phyloP scores from a whole-genome alignment of 2,888 invertebrate genomes.

The Clistopyga incitator region DNA sequence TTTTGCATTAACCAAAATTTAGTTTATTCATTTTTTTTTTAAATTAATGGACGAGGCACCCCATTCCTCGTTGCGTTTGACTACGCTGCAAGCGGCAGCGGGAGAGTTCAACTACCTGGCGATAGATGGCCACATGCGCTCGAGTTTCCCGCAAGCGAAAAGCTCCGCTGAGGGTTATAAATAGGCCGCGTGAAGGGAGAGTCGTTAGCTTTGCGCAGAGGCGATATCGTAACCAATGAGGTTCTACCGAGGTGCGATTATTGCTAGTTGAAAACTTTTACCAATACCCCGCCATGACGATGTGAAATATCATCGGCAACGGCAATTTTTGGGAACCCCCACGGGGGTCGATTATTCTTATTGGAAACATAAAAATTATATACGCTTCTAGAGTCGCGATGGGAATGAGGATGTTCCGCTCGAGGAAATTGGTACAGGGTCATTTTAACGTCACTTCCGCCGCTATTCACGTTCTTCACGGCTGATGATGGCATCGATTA shows the following conservation, averaged over 20 bases:
- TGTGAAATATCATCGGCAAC: constrained; percentile 94
- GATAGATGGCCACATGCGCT: constrained; percentile 33
- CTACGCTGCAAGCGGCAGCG: not conserved
- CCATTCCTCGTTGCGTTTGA: not conserved
- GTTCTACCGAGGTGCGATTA: constrained; percentile 94
- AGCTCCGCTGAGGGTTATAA: not conserved
- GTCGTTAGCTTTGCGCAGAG: constrained; percentile 94
- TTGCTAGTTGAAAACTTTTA: constrained; percentile 97
- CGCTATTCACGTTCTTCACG: constrained; percentile 9
- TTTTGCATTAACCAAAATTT: no score
- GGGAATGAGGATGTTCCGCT: constrained; percentile 29
- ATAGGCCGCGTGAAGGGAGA: constrained; percentile 87
- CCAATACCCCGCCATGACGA: constrained; percentile 95
- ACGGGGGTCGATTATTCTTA: constrained; percentile 81
- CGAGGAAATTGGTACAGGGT: constrained; percentile 40
- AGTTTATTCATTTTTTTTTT: no score
- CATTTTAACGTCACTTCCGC: constrained; percentile 25
- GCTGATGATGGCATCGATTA: constrained; percentile 4
- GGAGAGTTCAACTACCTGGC: not conserved
- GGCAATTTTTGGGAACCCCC: constrained; percentile 92
- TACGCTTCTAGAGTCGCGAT: not conserved
- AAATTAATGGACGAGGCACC: no score
- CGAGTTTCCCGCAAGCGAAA: constrained; percentile 10
- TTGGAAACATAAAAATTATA: constrained; percentile 80
- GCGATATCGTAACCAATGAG: constrained; percentile 96